A percentile compares a stretch with the other conserved stretches of the same genome.
phyloP scores from a whole-genome alignment of 2,888 invertebrate species.

The Scelioninae gen. 2 region DNA sequence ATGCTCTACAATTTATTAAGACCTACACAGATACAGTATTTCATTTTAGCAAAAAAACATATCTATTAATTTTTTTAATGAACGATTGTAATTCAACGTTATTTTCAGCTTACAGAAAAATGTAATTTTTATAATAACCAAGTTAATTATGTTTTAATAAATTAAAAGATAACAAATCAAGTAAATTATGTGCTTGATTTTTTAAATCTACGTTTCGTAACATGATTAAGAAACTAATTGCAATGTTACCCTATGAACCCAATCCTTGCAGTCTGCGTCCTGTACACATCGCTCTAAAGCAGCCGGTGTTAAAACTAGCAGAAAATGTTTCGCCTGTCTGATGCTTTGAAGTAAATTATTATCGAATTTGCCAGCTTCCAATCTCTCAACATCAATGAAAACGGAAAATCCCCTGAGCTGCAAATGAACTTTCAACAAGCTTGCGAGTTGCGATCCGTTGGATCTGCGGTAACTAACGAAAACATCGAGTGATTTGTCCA shows the following conservation, averaged over 20 bases:
- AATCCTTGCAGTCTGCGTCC: constrained; percentile 96
- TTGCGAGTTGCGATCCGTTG: constrained; percentile 97
- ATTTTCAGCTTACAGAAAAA: no score
- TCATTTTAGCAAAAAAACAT: no score
- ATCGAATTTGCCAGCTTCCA: constrained; percentile 99
- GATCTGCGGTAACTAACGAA: constrained; percentile 98
- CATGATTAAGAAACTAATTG: background rate
- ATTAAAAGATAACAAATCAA: no score
- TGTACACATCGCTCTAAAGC: constrained; percentile 95
- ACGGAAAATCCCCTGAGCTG: constrained; percentile 96
- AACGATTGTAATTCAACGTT: no score
- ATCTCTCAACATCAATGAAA: constrained; percentile 97
- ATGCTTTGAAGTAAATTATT: constrained; percentile 98
- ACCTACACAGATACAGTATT: no score
- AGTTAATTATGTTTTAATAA: no score
- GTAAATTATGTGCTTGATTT: no score
- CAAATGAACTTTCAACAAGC: constrained; percentile 96
- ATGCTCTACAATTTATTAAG: no score
- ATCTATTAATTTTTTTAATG: no score
- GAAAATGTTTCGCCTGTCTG: constrained; percentile 96
- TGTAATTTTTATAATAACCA: no score
- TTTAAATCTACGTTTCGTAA: no score
- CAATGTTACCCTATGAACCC: constrained; percentile 95
- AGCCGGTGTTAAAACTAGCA: constrained; percentile 95
- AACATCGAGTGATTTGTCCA: constrained; percentile 94